Evolutionary conservation across 2,888 invertebrate species (phyloP).

Genomic region (Villa cingulata): DNA sequence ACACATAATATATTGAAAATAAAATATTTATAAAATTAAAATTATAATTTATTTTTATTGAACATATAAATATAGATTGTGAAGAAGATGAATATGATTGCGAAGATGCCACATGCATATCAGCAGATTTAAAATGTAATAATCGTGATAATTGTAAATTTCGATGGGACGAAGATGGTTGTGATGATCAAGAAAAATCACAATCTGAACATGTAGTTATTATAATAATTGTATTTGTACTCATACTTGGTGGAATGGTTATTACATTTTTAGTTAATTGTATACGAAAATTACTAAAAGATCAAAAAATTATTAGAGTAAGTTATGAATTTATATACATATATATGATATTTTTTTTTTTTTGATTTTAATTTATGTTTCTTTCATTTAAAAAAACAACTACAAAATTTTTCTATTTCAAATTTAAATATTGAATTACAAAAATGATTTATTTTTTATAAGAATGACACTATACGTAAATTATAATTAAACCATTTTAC

Average conservation of each 20-base stretch:
- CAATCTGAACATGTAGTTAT: conserved; percentile 65
- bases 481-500: no score
- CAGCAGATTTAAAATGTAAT: conserved; percentile 54
- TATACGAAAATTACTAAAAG: conserved; percentile 68
- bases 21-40: no score
- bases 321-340: no score
- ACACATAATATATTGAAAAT: no score
- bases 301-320: conserved; percentile 78
- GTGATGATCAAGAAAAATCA: conserved; percentile 30
- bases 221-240: conserved; percentile 74
- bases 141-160: conserved; percentile 64
- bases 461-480: no score
- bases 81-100: conserved; percentile 63
- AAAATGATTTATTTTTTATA: no score
- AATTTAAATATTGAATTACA: no score
- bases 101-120: conserved; percentile 78
- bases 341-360: no score
- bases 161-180: conserved; percentile 58
- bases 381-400: no score
- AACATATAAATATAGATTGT: conserved; percentile 25
- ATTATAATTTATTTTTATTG: no score
- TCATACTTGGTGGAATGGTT: conserved; percentile 78
- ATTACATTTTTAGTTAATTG: conserved; percentile 81
- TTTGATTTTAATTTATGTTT: background rate
- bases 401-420: no score